Conservation (phyloP, 2,888 invertebrate genomes). For the Lasioglossum calceatum region DNA sequence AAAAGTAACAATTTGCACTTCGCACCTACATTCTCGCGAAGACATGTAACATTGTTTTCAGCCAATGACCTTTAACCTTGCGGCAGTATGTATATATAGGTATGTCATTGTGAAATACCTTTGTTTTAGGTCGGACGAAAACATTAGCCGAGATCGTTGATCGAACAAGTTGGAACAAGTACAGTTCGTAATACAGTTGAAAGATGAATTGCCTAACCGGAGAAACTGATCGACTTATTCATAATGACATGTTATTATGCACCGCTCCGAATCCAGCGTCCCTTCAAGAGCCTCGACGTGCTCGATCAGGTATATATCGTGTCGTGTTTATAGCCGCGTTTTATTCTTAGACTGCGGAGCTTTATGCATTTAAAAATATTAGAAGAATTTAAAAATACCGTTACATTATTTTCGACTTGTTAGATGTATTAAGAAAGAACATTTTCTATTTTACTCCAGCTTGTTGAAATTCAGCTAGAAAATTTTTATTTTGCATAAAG, state of each 20-base stretch:
- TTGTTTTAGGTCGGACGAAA: neutral
- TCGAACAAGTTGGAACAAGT: constrained; percentile 17
- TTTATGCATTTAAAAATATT: too few species aligned
- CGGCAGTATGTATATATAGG: constrained; percentile 9
- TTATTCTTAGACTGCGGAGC: neutral
- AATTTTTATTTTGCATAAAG: too few species aligned
- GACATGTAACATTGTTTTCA: neutral
- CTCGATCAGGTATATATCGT: constrained; percentile 62
- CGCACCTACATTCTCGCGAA: neutral
- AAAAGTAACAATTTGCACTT: neutral
- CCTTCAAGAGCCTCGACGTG: constrained; percentile 35
- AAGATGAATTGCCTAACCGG: constrained; percentile 59
- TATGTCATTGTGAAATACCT: constrained; percentile 10
- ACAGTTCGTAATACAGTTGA: neutral
- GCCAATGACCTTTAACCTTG: constrained; percentile 27
- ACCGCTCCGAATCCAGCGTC: constrained; percentile 68
- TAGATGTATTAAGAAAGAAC: too few species aligned
- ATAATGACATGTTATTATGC: constrained; percentile 72
- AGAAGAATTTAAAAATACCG: too few species aligned
- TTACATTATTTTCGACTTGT: too few species aligned
- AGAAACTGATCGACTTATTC: constrained; percentile 71
- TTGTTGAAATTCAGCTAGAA: too few species aligned
- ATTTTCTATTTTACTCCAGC: too few species aligned
- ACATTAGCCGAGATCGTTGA: constrained; percentile 4
- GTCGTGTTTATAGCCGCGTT: neutral